phyloP scores from a whole-genome alignment of 2,888 invertebrate species.

The Pelosia muscerda region DNA sequence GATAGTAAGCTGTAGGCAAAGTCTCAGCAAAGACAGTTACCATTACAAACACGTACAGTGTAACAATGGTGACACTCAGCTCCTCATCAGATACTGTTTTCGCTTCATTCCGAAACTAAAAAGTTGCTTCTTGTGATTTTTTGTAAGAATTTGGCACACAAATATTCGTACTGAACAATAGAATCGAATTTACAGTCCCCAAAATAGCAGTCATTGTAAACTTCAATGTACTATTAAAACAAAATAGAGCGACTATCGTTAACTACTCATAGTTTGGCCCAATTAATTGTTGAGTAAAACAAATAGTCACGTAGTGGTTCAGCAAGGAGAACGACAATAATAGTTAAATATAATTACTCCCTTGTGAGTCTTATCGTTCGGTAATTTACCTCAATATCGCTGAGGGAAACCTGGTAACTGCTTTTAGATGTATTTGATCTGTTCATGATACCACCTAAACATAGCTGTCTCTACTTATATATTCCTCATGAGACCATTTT shows the following conservation, averaged over 20 bases:
- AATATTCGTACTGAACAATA: no score
- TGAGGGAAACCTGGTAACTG: constrained; percentile 1
- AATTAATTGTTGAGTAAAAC: not conserved
- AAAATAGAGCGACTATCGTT: not conserved
- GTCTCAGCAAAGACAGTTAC: no score
- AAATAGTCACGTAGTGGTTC: not conserved
- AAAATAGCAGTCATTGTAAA: no score
- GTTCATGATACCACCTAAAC: not conserved
- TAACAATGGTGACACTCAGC: no score
- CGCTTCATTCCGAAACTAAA: no score
- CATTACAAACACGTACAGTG: no score
- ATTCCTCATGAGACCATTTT: not conserved
- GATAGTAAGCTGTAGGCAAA: no score
- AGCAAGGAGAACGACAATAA: constrained; percentile 1
- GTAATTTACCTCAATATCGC: not conserved
- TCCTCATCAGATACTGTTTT: no score
- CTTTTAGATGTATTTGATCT: not conserved
- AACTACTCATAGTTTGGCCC: not conserved
- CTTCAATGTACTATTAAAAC: not conserved
- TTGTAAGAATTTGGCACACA: no score
- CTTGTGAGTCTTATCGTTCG: constrained; percentile 23
- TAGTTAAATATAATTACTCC: constrained; percentile 10
- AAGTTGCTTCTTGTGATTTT: no score
- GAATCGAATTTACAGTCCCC: no score
- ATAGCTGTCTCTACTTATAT: not conserved